Evolutionary conservation across 2,797 vertebrate species (phyloP), one percentile per base, ranked within the genome.

Genomic region (Parauchenoglanis punctatus): DNA sequence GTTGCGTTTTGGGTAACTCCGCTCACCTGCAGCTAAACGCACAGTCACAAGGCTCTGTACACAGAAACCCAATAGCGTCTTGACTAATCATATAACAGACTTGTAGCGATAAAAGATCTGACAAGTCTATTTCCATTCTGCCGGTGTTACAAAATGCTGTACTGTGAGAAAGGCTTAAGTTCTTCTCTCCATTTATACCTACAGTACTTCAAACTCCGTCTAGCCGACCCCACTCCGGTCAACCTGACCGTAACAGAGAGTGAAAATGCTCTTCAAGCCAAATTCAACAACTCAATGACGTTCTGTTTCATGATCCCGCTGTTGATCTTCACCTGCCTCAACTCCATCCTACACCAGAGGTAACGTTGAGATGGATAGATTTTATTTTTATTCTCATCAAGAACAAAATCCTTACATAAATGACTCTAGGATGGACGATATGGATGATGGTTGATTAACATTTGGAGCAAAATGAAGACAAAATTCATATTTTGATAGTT

Each of bases 241-340:
- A 87, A 86, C 7, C 20, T 0, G 1, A 89, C 88, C 0, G 76
- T 1, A 28, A 58, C 0, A 0, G 88, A 8, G 2, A 11, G 2
- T 2, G 25, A 2, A 2, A 93, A 83, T 63, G 91, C 90, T 40
- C 92, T 97, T 87, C 92, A 94, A 54, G 89, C 92, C 61, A 96
- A 95, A 91, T 98, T 97, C 86, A 97, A 96, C 94, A 98, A 96
- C 82, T 95, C 97, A 93, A 98, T 99, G 98, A 96, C 96, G 0
- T 75, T 99, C 82, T 97, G 97, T 1, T 95, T 97, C 88, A 97
- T 98, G 97, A 90, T 98, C 59, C 97, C 98, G 0, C 94, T 97
- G 89, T 95, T 99, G 85, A 35, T 96, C 76, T 98, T 98, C 93
- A 95, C 96, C 59, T 97, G 96, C 92, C 97, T 98, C 92, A 99